Evolutionary conservation across 2,888 invertebrate genomes (phyloP).

Genomic region (Yponomeuta cagnagella): DNA sequence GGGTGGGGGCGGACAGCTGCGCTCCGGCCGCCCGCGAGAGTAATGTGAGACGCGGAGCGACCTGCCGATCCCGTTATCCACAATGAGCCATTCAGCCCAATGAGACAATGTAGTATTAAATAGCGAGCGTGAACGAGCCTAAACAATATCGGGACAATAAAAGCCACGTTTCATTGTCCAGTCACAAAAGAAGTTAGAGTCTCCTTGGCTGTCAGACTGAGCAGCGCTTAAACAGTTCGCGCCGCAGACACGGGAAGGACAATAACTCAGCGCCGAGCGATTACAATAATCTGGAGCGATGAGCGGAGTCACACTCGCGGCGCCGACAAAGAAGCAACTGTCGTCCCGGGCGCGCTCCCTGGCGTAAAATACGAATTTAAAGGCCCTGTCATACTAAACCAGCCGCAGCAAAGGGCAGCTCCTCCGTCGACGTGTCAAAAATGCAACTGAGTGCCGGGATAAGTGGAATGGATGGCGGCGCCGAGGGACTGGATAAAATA

Average conservation of each 20-base stretch:
- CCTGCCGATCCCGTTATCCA: constrained; percentile 8
- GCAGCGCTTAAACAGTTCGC: constrained; percentile 21
- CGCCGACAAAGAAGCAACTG: constrained; percentile 36
- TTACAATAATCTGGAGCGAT: constrained; percentile 27
- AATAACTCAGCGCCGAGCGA: constrained; percentile 28
- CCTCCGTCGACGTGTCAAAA: constrained; percentile 66
- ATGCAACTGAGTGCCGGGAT: constrained; percentile 69
- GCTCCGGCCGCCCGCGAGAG: constrained; percentile 26
- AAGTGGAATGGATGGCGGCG: constrained; percentile 72
- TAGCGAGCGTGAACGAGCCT: constrained; percentile 17
- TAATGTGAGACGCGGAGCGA: constrained; percentile 9
- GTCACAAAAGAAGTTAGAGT: constrained; percentile 22
- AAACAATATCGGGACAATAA: constrained; percentile 18
- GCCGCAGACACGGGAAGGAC: constrained; percentile 28
- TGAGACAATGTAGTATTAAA: constrained; percentile 15
- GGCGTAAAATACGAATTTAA: constrained; percentile 60
- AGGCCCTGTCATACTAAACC: constrained; percentile 60
- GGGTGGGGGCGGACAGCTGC: constrained; percentile 41
- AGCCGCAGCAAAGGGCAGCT: constrained; percentile 62
- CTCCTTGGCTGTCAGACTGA: background rate
- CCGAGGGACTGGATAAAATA: constrained; percentile 66
- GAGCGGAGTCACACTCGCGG: constrained; percentile 18
- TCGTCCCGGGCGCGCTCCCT: constrained; percentile 30
- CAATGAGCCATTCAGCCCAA: constrained; percentile 5
- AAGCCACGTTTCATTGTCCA: constrained; percentile 19